These are phyloP conservation scores for Polymixis flavicincta DNA, from an alignment of 2,888 invertebrate genomes.

Conservation along the genomic window DNA sequence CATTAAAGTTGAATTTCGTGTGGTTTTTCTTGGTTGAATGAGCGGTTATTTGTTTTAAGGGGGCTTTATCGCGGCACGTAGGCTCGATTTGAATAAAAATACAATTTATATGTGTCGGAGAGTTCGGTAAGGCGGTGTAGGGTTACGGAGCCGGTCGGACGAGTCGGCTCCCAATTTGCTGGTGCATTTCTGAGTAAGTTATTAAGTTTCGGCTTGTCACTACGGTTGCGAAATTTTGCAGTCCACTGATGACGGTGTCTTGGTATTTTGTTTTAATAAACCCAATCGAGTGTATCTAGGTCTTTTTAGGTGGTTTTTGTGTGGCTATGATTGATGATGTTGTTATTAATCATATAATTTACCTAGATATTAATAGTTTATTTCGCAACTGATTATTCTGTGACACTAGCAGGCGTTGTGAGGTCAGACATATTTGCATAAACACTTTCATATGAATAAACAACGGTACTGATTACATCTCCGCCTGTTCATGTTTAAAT, in stretches of 20 bases:
- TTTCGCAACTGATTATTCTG: slow-evolving; percentile 58
- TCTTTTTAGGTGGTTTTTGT: slow-evolving; percentile 62
- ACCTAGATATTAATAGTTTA: slow-evolving; percentile 58
- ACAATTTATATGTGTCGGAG: slow-evolving; percentile 90
- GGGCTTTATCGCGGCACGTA: slow-evolving; percentile 88
- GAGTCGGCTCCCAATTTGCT: slow-evolving; percentile 89
- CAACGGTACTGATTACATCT: slow-evolving; percentile 53
- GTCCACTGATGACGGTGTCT: slow-evolving; percentile 75
- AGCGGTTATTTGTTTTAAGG: slow-evolving; percentile 88
- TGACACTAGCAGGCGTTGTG: slow-evolving; percentile 44
- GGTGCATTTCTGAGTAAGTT: slow-evolving; percentile 90
- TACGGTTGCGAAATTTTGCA: slow-evolving; percentile 89
- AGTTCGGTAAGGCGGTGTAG: slow-evolving; percentile 86
- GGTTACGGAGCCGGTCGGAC: slow-evolving; percentile 88
- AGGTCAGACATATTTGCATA: slow-evolving; percentile 54
- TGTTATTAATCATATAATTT: slow-evolving; percentile 59
- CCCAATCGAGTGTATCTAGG: slow-evolving; percentile 67
- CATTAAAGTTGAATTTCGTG: slow-evolving; percentile 74
- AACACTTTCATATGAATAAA: slow-evolving; percentile 60
- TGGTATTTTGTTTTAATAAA: slow-evolving; percentile 70
- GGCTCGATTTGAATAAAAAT: slow-evolving; percentile 90
- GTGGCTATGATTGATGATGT: slow-evolving; percentile 61
- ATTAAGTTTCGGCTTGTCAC: slow-evolving; percentile 90
- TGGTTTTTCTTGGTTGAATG: slow-evolving; percentile 73
- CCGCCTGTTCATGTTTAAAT: slow-evolving; percentile 45